These are phyloP conservation scores for Formica exsecta DNA, from an alignment of 1,140 invertebrate species.

Conservation along the genomic window DNA sequence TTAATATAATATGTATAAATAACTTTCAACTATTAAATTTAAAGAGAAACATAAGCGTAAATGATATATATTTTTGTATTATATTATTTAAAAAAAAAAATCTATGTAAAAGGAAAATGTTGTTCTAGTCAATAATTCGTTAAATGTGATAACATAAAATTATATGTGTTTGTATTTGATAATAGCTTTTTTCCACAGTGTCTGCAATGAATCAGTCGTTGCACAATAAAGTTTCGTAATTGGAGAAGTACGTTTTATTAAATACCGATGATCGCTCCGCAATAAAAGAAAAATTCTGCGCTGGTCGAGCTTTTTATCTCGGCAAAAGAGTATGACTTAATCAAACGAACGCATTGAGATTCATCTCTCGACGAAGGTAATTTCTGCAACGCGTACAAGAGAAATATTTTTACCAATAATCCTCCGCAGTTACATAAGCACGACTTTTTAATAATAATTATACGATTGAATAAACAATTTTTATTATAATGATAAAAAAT, in stretches of 20 bases:
- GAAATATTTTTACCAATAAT: slow-evolving; percentile 61
- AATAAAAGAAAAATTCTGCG: slow-evolving; percentile 47
- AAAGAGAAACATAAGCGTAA: background rate
- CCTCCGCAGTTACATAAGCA: slow-evolving; percentile 24
- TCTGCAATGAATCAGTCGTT: slow-evolving; percentile 19
- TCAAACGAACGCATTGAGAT: slow-evolving; percentile 59
- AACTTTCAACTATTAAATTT: background rate
- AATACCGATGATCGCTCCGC: slow-evolving; percentile 28
- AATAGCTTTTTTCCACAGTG: background rate
- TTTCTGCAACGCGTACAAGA: slow-evolving; percentile 10
- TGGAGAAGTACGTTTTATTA: slow-evolving; percentile 52
- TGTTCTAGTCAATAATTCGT: background rate
- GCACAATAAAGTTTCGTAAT: slow-evolving; percentile 47
- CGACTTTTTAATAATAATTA: slow-evolving; percentile 54
- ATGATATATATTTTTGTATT: no score
- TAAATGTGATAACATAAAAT: slow-evolving; percentile 5
- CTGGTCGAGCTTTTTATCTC: slow-evolving; percentile 41
- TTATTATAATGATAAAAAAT: slow-evolving; percentile 45
- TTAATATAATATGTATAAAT: no score
- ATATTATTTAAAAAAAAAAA: background rate
- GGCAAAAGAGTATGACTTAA: slow-evolving; percentile 55
- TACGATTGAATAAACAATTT: slow-evolving; percentile 51
- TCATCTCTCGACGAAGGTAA: slow-evolving; percentile 48
- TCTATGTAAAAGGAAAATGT: background rate
- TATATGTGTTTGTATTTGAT: background rate